Base-by-base conservation (phyloP, 2,797 vertebrate species). In the Falco cherrug region DNA sequence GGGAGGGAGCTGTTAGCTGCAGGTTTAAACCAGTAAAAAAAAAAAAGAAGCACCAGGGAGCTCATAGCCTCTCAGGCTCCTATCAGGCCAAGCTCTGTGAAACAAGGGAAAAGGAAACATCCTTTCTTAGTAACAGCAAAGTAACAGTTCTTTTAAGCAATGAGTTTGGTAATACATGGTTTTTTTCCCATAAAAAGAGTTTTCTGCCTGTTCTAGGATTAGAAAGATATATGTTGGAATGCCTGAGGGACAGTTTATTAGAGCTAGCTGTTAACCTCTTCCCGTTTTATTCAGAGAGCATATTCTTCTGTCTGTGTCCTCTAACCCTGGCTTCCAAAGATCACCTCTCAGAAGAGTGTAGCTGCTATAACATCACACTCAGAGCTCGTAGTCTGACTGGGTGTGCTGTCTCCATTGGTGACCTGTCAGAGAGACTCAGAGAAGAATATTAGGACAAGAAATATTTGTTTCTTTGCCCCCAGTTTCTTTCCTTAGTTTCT, bases 111-210 rank as follows among this genome's bases (percentile, higher is more conserved):
- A 73, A 15, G 43, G n/a, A 47, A 59, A 21, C 33, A 6, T 14
- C 2, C 45, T 9, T 18, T 35, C 29, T 56, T n/a, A 37, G 39
- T 6, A 39, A 60, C 37, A 50, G 51, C 43, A 4, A 9, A 60
- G 29, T 9, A 22, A 21, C 53, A 21, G 0, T 13, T 24, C 41
- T 26, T 7, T 35, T 37, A 3, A 22, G 15, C 59, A 74, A 17
- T 2, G 2, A 1, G 6, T 25, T 54, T 12, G 13, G 10, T 18
- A 25, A 29, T 13, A 5, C 4, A 28, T 0, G 2, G 37, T 31
- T 53, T 39, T 48, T 56, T n/a, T 39, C 37, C 26, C 26, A 4
- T 20, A n/a, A 9, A 50, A 63, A 20, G 11, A 11, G 20, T 9
- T 61, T 16, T 54, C 39, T 47, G 8, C 25, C 20, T 51, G 7